Evolutionary conservation across 1,140 invertebrate species (phyloP), one percentile per base, ranked within the genome.

Genomic region (Adelges cooleyi): DNA sequence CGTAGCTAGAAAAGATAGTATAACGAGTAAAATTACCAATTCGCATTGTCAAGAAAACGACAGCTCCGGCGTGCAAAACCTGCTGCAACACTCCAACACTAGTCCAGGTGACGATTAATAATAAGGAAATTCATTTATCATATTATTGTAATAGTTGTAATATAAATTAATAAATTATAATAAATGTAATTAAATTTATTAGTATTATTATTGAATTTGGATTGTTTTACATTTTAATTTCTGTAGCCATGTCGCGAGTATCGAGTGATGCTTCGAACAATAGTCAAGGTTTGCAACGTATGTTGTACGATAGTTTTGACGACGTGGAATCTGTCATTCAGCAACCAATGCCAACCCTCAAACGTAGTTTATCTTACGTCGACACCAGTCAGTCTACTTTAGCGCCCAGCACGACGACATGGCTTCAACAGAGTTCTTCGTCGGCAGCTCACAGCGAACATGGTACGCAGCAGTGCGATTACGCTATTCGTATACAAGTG

Each of bases 351-450:
- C 62, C 46, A 13, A 42, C 62, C 1, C 22, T 65, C 3, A 65
- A 65, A 27, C 62, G 62, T 0, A 65, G 49, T 65, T 51, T 52
- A 18, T 51, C 56, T n/a, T 44, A 44, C 53, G 65, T 53, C 29
- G 65, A 66, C 36, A 62, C 33, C 36, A 42, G 69, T 85, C 73
- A 86, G 83, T 69, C 83, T 3, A 77, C 85, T 13, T 74, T 89
- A 38, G 79, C 84, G 3, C 67, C 67, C 13, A 89, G 86, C 72
- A 89, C 87, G 1, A 92, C 89, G 13, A 92, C 90, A n/a, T 92
- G 89, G 90, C 87, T 91, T 70, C 85, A 90, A 71, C 86, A 87
- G 70, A 77, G 17, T 18, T 59, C 54, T 40, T 20, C 18, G 10
- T 54, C 33, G 18, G 36, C 52, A 23, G 29, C 29, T 33, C 29